Percentiles rank a stretch among this genome's conserved stretches.
phyloP scores from a whole-genome alignment of 2,797 vertebrate genomes.

The Phalloptychus januarius region DNA sequence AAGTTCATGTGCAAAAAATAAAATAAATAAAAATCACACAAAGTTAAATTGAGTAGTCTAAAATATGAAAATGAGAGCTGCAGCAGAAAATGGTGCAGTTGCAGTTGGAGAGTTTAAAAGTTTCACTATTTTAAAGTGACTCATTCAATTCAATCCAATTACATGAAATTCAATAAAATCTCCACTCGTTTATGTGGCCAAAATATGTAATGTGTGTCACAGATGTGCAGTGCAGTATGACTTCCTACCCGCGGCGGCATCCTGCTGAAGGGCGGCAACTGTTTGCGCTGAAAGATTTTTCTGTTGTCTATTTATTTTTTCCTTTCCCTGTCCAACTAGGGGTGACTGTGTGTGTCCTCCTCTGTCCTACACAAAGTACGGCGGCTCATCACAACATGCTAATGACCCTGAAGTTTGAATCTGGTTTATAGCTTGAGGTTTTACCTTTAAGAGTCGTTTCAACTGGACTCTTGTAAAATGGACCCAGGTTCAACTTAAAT shows the following conservation, averaged over 20 bases:
- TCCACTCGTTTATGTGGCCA: constrained; percentile 68
- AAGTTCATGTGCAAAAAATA: constrained; percentile 6
- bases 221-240: neutral
- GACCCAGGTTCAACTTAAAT: neutral
- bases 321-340: neutral
- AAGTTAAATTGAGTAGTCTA: constrained; percentile 1
- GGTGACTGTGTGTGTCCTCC: neutral
- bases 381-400: neutral
- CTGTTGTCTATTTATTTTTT: neutral
- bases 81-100: neutral
- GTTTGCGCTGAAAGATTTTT: neutral
- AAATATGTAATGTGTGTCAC: constrained; percentile 63
- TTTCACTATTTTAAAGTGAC: constrained; percentile 54
- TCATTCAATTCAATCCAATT: constrained; percentile 58
- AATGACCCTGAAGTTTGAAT: neutral
- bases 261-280: neutral
- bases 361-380: neutral
- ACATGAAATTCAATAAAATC: constrained; percentile 58
- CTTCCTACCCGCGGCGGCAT: neutral
- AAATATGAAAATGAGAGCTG: constrained; percentile 1
- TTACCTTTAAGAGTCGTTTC: too few species aligned
- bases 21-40: constrained; percentile 3
- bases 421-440: neutral
- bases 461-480: neutral
- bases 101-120: constrained; percentile 13